Evolutionary conservation across 2,113 vertebrate genomes (phyloP).

Genomic region (Eretmochelys imbricata): DNA sequence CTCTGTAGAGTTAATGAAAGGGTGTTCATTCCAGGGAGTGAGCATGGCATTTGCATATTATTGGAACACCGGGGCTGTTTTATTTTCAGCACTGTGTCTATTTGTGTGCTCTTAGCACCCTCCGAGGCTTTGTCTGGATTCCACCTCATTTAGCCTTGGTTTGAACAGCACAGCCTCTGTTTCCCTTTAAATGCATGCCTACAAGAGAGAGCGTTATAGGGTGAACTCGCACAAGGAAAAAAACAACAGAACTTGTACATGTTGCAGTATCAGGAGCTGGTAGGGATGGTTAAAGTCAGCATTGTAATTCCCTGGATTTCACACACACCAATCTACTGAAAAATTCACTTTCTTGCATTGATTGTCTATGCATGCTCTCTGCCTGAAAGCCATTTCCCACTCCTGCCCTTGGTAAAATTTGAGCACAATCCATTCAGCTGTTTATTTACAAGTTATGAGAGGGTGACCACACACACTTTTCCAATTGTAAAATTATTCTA

Average conservation of each 20-base stretch:
- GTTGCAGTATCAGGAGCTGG: neutral
- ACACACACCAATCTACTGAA: neutral
- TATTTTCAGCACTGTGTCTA: constrained; percentile 50
- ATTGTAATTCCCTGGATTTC: neutral
- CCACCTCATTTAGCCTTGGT: neutral
- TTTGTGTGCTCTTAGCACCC: constrained; percentile 45
- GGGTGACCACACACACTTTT: neutral
- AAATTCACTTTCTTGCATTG: neutral
- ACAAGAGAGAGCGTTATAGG: neutral
- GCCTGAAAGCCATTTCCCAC: too few relatives aligned
- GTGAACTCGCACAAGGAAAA: neutral
- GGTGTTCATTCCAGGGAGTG: constrained; percentile 40
- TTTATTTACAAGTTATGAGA: too few relatives aligned
- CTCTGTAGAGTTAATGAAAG: constrained; percentile 56
- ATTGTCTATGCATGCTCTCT: neutral
- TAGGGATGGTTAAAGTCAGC: neutral
- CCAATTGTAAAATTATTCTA: neutral
- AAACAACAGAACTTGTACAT: neutral
- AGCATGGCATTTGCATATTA: constrained; percentile 61
- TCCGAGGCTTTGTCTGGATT: constrained; percentile 50
- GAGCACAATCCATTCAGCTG: neutral
- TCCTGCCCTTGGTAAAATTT: neutral
- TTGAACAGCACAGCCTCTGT: constrained; percentile 46
- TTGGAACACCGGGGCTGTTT: neutral
- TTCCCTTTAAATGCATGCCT: constrained; percentile 25